These are phyloP conservation scores for Carlito syrichta DNA, from an alignment of 2,113 vertebrate species.

Conservation along the genomic window DNA sequence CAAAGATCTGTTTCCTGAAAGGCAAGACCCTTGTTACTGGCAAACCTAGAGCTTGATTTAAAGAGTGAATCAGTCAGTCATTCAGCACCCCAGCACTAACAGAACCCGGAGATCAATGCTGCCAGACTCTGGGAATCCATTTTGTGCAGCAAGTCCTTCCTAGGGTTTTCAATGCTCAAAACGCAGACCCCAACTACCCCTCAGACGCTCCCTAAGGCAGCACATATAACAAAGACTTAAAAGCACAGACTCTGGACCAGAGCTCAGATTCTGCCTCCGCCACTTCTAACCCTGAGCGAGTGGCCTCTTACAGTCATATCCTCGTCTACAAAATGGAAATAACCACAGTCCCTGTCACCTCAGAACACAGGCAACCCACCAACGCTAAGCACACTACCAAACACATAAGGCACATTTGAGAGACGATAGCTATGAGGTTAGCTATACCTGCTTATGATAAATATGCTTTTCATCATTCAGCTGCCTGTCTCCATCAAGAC, in stretches of 20 bases:
- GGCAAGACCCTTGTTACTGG: background rate
- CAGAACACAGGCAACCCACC: background rate
- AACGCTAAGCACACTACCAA: background rate
- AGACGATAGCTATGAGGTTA: background rate
- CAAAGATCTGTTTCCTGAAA: background rate
- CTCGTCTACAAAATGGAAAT: background rate
- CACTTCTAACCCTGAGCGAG: background rate
- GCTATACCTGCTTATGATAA: background rate
- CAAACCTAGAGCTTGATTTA: background rate
- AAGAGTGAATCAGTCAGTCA: background rate
- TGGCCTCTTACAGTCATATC: background rate
- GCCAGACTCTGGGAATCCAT: background rate
- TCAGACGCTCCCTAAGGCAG: background rate
- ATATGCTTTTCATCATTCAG: background rate
- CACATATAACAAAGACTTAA: background rate
- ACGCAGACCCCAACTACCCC: background rate
- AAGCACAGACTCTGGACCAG: background rate
- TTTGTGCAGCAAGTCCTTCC: background rate
- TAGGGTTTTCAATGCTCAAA: background rate
- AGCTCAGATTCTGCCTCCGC: background rate
- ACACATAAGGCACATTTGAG: background rate
- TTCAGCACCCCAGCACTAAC: background rate
- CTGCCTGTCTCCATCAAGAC: background rate
- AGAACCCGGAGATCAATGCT: background rate
- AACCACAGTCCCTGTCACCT: background rate